These are phyloP conservation scores for Bambusicola thoracicus DNA, from an alignment of 2,113 vertebrate species.

Conservation along the genomic window DNA sequence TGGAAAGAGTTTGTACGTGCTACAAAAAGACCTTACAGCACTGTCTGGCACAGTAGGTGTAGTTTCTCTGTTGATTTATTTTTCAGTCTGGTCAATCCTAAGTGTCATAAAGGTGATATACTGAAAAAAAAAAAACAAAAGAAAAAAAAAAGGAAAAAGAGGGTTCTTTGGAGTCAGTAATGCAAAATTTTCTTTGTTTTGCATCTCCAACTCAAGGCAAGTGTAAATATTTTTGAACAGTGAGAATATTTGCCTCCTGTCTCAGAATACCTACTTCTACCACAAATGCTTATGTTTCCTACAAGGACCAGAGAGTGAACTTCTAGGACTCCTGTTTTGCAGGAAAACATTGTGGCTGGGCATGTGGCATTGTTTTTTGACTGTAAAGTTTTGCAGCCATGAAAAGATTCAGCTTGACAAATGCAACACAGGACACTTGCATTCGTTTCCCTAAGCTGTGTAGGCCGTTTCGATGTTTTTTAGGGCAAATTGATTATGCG, in stretches of 20 bases:
- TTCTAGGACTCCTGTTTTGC: background rate
- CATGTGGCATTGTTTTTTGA: background rate
- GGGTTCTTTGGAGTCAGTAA: background rate
- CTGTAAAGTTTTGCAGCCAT: background rate
- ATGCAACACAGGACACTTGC: background rate
- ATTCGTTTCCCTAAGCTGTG: background rate
- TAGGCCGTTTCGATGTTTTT: background rate
- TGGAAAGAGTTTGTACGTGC: background rate
- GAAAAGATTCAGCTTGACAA: background rate
- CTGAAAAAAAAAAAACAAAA: background rate
- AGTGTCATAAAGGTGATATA: background rate
- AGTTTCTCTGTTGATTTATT: background rate
- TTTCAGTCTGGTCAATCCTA: background rate
- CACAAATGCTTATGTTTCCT: background rate
- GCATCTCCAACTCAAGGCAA: background rate
- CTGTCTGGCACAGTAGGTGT: background rate
- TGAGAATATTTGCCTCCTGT: background rate
- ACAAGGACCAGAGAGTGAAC: background rate
- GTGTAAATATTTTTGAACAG: background rate
- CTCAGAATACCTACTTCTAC: background rate
- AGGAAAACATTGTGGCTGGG: background rate
- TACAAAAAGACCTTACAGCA: background rate
- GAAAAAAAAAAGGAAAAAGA: background rate
- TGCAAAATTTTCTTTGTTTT: background rate
- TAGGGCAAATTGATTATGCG: background rate